Evolutionary conservation across 1,140 invertebrate species (phyloP).

Genomic region (Cotesia chilonis): DNA sequence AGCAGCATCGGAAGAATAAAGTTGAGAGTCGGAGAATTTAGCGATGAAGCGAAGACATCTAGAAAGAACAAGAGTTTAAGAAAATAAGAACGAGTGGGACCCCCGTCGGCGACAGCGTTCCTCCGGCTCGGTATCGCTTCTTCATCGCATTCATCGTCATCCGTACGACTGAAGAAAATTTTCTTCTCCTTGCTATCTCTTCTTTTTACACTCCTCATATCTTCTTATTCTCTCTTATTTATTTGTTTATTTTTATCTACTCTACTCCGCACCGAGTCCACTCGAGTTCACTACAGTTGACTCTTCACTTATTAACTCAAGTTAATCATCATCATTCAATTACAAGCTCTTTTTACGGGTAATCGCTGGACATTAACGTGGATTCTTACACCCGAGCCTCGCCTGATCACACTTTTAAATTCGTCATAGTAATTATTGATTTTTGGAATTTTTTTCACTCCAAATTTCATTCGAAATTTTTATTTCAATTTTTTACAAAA

Average conservation of each 20-base stretch:
- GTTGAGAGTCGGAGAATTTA: not conserved
- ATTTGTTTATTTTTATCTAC: not conserved
- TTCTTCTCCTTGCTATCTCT: not conserved
- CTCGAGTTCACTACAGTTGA: too few relatives aligned
- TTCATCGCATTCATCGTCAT: slow-evolving; percentile 34
- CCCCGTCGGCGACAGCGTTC: slow-evolving; percentile 52
- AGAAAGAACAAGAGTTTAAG: not conserved
- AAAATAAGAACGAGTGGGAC: slow-evolving; percentile 37
- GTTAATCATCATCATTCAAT: slow-evolving; percentile 33
- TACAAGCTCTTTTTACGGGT: slow-evolving; percentile 17
- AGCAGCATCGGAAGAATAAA: slow-evolving; percentile 11
- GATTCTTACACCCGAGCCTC: too few relatives aligned
- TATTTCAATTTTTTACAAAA: too few relatives aligned
- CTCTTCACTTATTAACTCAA: slow-evolving; percentile 3
- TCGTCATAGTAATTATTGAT: too few relatives aligned
- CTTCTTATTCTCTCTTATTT: not conserved
- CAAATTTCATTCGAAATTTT: too few relatives aligned
- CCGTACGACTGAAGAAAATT: too few relatives aligned
- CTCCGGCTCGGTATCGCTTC: slow-evolving; percentile 27
- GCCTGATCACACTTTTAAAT: too few relatives aligned
- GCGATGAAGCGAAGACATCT: slow-evolving; percentile 2
- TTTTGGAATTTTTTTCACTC: too few relatives aligned
- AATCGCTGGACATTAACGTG: too few relatives aligned
- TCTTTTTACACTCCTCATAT: too few relatives aligned
- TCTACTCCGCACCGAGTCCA: not conserved